phyloP scores from a whole-genome alignment of 2,113 vertebrate species.

The Formicarius rufipectus region DNA sequence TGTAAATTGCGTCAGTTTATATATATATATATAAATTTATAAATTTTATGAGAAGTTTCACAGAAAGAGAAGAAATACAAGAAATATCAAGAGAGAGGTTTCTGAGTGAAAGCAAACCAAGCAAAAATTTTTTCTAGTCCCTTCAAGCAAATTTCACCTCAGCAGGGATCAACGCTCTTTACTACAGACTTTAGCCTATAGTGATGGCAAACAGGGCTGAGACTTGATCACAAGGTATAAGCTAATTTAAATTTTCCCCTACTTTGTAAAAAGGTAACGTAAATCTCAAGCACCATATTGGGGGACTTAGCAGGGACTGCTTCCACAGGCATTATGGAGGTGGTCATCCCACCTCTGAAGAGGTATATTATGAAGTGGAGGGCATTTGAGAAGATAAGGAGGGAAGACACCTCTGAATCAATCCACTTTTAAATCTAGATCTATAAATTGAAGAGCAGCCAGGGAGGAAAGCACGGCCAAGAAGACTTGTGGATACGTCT shows the following conservation, averaged over 20 bases:
- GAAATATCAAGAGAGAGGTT: neutral
- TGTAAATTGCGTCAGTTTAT: neutral
- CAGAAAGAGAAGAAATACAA: neutral
- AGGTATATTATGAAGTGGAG: neutral
- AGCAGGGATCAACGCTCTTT: neutral
- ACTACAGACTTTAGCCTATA: neutral
- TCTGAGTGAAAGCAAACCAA: neutral
- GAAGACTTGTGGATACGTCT: fast-evolving
- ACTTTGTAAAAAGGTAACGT: neutral
- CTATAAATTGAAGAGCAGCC: neutral
- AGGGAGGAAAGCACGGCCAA: neutral
- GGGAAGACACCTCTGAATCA: neutral
- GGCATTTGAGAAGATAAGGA: neutral
- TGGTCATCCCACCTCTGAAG: neutral
- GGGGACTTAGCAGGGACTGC: neutral
- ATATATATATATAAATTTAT: too few relatives aligned
- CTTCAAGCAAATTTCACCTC: neutral
- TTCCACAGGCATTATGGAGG: neutral
- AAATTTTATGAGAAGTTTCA: neutral
- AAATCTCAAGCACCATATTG: neutral
- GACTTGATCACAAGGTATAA: neutral
- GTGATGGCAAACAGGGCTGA: neutral
- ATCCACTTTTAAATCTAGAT: neutral
- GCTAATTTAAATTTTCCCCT: neutral
- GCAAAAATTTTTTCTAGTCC: neutral